Conservation (phyloP, 2,797 vertebrate genomes). For the Etheostoma perlongum region DNA sequence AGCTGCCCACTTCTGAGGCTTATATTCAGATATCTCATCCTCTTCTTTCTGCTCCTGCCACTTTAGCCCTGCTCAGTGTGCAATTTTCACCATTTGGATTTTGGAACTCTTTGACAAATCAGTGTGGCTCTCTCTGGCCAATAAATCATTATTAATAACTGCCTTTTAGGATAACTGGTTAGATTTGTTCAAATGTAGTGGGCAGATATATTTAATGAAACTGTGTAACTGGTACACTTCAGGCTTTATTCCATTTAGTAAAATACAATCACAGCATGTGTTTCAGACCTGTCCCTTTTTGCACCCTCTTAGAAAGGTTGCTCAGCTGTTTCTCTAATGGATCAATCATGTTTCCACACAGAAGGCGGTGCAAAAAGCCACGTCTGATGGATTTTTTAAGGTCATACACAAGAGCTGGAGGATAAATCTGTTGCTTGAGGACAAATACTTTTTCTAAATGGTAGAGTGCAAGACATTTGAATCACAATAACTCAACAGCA, state of each 20-base stretch:
- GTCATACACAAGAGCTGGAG: slow-evolving; percentile 28
- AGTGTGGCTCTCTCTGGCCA: slow-evolving; percentile 18
- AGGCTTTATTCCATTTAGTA: background rate
- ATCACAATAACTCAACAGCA: background rate
- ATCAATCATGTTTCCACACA: slow-evolving; percentile 3
- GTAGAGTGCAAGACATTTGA: slow-evolving; percentile 3
- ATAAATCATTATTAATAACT: slow-evolving; percentile 8
- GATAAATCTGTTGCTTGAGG: slow-evolving; percentile 14
- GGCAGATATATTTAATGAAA: background rate
- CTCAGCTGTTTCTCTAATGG: slow-evolving; percentile 26
- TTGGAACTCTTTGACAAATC: background rate
- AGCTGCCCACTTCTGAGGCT: slow-evolving; percentile 35
- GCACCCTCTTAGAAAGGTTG: background rate
- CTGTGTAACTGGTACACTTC: background rate
- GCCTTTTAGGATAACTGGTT: slow-evolving; percentile 1
- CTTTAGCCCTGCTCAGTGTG: slow-evolving; percentile 36
- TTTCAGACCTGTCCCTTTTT: background rate
- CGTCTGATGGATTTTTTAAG: slow-evolving; percentile 24
- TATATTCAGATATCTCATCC: slow-evolving; percentile 36
- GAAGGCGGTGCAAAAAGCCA: background rate
- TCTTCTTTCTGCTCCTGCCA: background rate
- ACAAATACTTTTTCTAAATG: slow-evolving; percentile 4
- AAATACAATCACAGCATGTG: background rate
- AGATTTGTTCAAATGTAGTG: slow-evolving; percentile 14
- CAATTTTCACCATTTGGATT: slow-evolving; percentile 49